Evolutionary conservation across 2,888 invertebrate species (phyloP), one percentile per base, ranked within the genome.

Genomic region (Rosalia funebris): DNA sequence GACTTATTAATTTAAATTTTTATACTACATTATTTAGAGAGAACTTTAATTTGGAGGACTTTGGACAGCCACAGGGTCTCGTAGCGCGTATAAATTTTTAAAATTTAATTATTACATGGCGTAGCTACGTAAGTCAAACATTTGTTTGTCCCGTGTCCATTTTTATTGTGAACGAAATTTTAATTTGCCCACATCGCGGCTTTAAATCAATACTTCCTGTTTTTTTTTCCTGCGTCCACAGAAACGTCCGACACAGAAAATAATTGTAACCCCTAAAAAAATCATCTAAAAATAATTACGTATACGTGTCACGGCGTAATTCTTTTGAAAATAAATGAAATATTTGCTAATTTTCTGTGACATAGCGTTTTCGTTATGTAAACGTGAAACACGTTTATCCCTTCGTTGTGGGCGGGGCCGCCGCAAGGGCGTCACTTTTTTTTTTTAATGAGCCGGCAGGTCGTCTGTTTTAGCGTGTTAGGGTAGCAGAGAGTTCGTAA

Each of bases 261-360:
- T 5, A 5, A 5, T 25, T 25, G 7, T 7, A 25, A 3, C 25
- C 25, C 25, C 25, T 3, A 25, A 25, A 25, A 25, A 25, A 25
- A 25, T 25, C 25, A 7, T 7, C 25, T 25, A 25, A 25, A 25
- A 25, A 25, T 25, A 25, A 25, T 25, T 25, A 25, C 7, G 25
- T 25, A 5, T 25, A 25, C 25, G 25, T 25, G 25, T 25, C 25
- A 25, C n/a, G n/a, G 39, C 39, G 39, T 39, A 39, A 39, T 15
- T 39, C 39, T 39, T 25, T 25, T 25, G 39, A 15, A 39, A 39
- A 15, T 39, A 15, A 39, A 39, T 39, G 39, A 39, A 39, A 39
- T 39, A 14, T 39, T 14, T 15, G 14, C 15, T 39, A 39, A 39
- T 39, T 39, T 11, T 7, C 39, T 15, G 15, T 39, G 39, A 39